Evolutionary conservation across 2,113 vertebrate genomes (phyloP), one percentile per base, ranked within the genome.

Genomic region (Ptychochromis oligacanthus): DNA sequence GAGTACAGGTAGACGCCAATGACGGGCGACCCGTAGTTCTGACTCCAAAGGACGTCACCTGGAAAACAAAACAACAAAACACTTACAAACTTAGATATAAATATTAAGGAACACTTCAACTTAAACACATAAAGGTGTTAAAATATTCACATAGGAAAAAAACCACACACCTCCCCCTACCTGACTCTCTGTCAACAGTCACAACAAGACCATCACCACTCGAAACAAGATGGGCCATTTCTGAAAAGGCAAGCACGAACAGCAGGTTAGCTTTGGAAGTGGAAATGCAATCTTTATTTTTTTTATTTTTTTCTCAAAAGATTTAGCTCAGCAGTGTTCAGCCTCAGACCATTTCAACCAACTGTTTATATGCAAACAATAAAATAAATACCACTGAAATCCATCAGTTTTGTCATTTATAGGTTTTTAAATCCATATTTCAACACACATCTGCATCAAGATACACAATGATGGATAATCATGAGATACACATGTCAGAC

Each of bases 161-260:
- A 87, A 64, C 31, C 86, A 64, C 62, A 86, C 87, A 80, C 77
- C 67, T 87, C 77, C 67, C 36, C 89, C 83, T 88, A 95, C 94
- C 93, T 89, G 96, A 96, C 84, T 95, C 97, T 57, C 96, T 96
- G 93, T 98, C 97, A 81, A 99, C 96, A 0, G 98, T 98, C 76
- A 99, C 97, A 90, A 99, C 95, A 58, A 99, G 95, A 26, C 97
- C 98, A 0, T 98, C 97, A 0, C 97, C 98, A 0, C 97, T 99
- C 0, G 98, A 98, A 7, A 96, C 95, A 5, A 99, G 96, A 87
- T 99, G 97, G 55, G 97, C 97, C 96, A 97, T 96, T 83, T 97
- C 98, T 99, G 93, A 2, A 52, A 76, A 4, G 38, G 4, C 74
- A 7, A 81, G n/a, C 24, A 86, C 46, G 49, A 3, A 22, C 9